Evolutionary conservation across 2,888 invertebrate species (phyloP), one percentile per base, ranked within the genome.

Genomic region (Agriopis aurantiaria): DNA sequence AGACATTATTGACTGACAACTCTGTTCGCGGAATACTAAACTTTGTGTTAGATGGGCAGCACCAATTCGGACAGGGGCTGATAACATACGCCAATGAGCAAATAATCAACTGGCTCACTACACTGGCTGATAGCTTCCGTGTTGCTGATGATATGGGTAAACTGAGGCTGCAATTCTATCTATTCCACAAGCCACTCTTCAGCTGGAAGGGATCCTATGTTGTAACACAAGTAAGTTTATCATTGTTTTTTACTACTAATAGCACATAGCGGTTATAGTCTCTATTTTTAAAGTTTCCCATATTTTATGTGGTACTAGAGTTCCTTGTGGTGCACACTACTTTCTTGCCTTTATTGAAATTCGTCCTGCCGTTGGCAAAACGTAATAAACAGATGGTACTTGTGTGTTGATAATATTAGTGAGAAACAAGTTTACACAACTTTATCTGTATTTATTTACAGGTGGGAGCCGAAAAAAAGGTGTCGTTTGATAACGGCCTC

Each of bases 201-300:
- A 98, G 99, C 89, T 99, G 99, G 99, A 99, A 99, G 93, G 99
- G 99, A 72, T 99, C 99, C 55, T 99, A 97, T 92, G 99, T 99
- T 76, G 99, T 99, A 10, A 98, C 99, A 75, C 98, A 98, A 96
- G 98, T 98, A 82, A 82, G 85, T 81, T 10, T 23, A 45, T 23
- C 12, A n/a, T 12, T 1, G 1, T 48, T 23, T 12, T 46, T 33
- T 7, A 12, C 33, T 57, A 17, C 14, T 57, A 9, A 41, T 1
- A 10, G 46, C 46, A 46, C 33, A 33, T 33, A 33, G 33, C 33
- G 2, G 17, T 23, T 23, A 23, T 23, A 23, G 17, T 0, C 17
- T 23, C 17, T 23, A 23, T 23, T 23, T 23, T 23, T 23, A 23
- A 23, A 23, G 17, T 23, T 23, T 23, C 17, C 17, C 10, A 46